These are phyloP conservation scores for Coptodon rendalli DNA, from an alignment of 2,113 vertebrate genomes.

Conservation along the genomic window DNA sequence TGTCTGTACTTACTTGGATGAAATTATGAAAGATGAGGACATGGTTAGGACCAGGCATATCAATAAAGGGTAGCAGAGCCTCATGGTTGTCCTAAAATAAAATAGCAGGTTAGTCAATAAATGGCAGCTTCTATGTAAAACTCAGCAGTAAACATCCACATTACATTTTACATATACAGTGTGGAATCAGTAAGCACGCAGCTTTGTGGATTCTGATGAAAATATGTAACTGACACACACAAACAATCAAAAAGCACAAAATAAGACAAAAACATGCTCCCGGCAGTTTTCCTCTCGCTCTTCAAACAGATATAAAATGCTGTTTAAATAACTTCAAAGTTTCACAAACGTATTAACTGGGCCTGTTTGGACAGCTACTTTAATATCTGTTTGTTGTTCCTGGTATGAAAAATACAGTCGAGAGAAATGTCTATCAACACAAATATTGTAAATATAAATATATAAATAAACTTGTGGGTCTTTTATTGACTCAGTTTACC, in stretches of 20 bases:
- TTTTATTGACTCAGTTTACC: neutral
- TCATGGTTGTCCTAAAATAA: slow-evolving; percentile 40
- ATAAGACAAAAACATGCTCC: neutral
- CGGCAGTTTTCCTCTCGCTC: accelerated
- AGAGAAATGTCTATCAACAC: neutral
- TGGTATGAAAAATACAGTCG: neutral
- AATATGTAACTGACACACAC: neutral
- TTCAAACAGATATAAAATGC: neutral
- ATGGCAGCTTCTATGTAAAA: neutral
- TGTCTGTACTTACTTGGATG: slow-evolving; percentile 37
- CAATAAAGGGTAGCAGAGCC: slow-evolving; percentile 1
- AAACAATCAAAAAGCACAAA: neutral
- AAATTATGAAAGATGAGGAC: slow-evolving; percentile 24
- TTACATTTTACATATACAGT: neutral
- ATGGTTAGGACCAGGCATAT: slow-evolving; percentile 34
- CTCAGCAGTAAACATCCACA: neutral
- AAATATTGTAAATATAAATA: neutral
- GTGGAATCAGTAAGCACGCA: neutral
- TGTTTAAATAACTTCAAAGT: neutral
- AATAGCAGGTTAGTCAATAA: neutral
- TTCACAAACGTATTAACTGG: neutral
- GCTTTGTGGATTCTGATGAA: neutral
- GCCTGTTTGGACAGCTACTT: neutral
- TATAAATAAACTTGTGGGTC: neutral
- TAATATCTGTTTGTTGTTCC: neutral